Evolutionary conservation across 2,888 invertebrate species (phyloP), one percentile per base, ranked within the genome.

Genomic region (Malachius bipustulatus): DNA sequence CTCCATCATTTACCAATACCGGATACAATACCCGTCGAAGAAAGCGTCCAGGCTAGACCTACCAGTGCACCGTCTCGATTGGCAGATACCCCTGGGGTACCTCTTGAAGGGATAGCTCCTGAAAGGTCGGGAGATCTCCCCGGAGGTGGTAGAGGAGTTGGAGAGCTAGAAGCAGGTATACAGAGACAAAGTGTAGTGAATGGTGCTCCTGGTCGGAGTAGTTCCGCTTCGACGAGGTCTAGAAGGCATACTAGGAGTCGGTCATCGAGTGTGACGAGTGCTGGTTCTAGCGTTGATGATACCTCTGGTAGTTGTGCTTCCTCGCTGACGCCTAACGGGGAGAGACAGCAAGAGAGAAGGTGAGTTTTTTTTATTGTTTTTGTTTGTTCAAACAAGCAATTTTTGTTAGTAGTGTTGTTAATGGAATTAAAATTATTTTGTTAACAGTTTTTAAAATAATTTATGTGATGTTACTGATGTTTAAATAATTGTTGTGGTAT

Each of bases 1-100:
- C 52, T 71, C 34, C 64, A 66, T 16, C 71, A 68, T 43, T 53
- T 70, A 36, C 57, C 65, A 29, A 47, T 70, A 26, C 66, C 67
- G n/a, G 65, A 49, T 42, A 54, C 50, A 32, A 50, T 47, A 19
- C 6, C 6, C 24, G 32, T 46, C 46, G 16, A 37, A 41, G 37
- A 40, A 43, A 26, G 45, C 44, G 26, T 32, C 45, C 8, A 33
- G 40, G 38, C 43, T 19, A 51, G 63, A 34, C 62, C 62, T 4
- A 54, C 59, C 30, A 62, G 60, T 50, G 60, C 63, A 2, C 59
- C 62, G 15, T 54, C 59, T 33, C 45, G 59, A 37, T 36, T 51
- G 30, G 27, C 38, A 11, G 37, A 16, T 12, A 26, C 30, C 29
- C 35, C 32, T 33, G 34, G 32, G 26, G 33, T 35, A 16, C 31